Conservation (phyloP, 35 echinoderm and acorn worm genomes). For the Eucidaris tribuloides region DNA sequence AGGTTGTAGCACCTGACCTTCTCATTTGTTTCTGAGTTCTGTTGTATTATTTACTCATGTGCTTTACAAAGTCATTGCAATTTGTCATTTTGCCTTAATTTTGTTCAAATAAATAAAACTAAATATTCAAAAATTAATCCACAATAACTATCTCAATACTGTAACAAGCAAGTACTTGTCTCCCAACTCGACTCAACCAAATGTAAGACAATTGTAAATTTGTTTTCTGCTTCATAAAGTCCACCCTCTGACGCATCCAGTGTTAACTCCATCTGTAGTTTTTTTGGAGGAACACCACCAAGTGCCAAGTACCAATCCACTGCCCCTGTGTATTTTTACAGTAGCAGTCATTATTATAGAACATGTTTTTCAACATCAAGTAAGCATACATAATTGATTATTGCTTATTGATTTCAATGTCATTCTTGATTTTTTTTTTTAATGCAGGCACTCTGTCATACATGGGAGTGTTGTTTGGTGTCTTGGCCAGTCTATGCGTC, state of each 20-base stretch:
- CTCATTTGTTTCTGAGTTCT: too few species aligned
- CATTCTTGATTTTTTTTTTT: background rate
- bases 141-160: too few species aligned
- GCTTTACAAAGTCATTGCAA: too few species aligned
- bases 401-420: background rate
- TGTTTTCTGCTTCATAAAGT: too few species aligned
- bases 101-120: too few species aligned
- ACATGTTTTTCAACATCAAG: background rate
- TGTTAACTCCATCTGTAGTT: background rate
- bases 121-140: too few species aligned
- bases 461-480: slow-evolving; percentile 79
- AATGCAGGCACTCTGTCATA: slow-evolving; percentile 80
- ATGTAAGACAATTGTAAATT: too few species aligned
- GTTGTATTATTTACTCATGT: too few species aligned
- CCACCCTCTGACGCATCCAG: background rate
- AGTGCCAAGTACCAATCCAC: background rate
- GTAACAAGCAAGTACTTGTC: too few species aligned
- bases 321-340: background rate
- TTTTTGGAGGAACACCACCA: background rate
- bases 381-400: background rate
- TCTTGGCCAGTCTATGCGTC: slow-evolving; percentile 89
- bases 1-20: too few species aligned
- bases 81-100: too few species aligned
- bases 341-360: background rate
- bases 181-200: too few species aligned